Evolutionary conservation across 2,797 vertebrate species (phyloP).

Genomic region (Muscicapa striata): DNA sequence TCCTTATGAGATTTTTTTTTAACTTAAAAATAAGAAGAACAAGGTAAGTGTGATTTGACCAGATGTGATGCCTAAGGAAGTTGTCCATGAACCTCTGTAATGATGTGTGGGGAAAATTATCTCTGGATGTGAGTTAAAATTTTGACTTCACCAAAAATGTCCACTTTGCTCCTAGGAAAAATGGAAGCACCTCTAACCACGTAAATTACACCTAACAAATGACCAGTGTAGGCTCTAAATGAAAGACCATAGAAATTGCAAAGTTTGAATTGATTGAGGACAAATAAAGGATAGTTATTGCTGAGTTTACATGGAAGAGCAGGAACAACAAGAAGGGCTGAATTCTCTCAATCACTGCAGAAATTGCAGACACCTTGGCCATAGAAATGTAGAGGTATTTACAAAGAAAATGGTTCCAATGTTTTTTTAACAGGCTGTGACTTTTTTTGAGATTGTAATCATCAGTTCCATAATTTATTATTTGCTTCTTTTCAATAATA

Average conservation of each 20-base stretch:
- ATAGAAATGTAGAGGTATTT: background rate
- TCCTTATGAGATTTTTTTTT: background rate
- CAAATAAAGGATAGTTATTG: background rate
- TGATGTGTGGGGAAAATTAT: background rate
- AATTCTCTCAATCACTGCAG: background rate
- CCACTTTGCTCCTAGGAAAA: background rate
- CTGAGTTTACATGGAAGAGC: background rate
- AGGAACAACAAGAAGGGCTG: background rate
- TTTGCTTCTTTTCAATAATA: background rate
- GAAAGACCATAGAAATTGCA: background rate
- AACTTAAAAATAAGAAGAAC: background rate
- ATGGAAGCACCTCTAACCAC: background rate
- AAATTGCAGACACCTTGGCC: background rate
- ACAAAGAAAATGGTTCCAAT: background rate
- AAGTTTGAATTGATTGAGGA: background rate
- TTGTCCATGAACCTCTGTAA: background rate
- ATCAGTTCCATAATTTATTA: background rate
- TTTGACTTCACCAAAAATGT: background rate
- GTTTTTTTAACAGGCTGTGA: background rate
- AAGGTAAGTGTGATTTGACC: background rate
- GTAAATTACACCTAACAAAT: background rate
- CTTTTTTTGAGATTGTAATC: background rate
- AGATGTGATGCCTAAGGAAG: background rate
- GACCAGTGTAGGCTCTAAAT: background rate
- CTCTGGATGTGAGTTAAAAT: background rate